Conservation (phyloP, 2,113 vertebrate genomes). For the Polyodon spathula region DNA sequence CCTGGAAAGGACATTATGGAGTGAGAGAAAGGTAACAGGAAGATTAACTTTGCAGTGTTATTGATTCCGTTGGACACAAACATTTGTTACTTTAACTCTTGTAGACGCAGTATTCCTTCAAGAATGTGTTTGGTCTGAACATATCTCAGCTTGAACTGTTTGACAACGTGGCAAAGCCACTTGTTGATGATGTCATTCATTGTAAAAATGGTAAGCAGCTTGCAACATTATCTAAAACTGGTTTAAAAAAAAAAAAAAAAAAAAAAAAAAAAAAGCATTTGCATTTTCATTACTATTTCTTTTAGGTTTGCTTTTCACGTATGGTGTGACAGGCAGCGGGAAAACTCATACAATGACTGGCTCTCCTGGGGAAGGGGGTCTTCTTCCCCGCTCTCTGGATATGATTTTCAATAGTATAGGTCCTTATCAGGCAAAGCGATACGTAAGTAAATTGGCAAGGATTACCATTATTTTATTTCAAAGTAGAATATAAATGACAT, state of each 20-base stretch:
- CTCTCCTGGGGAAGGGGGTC: slow-evolving; percentile 78
- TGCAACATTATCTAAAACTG: too few species aligned
- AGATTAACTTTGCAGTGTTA: too few species aligned
- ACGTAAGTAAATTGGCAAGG: slow-evolving; percentile 45
- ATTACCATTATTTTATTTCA: neutral
- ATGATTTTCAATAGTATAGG: slow-evolving; percentile 93
- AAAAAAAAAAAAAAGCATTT: neutral
- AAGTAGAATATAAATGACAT: neutral
- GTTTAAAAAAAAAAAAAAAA: too few species aligned
- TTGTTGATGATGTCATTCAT: slow-evolving; percentile 82
- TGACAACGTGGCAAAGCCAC: slow-evolving; percentile 73
- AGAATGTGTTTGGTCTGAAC: slow-evolving; percentile 77
- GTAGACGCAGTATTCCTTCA: slow-evolving; percentile 89
- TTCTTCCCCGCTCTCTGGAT: slow-evolving; percentile 81
- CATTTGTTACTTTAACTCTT: too few species aligned
- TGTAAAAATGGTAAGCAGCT: slow-evolving; percentile 77
- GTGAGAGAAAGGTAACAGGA: too few species aligned
- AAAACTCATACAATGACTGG: slow-evolving; percentile 95
- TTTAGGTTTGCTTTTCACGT: slow-evolving; percentile 87
- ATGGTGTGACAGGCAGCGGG: slow-evolving; percentile 92
- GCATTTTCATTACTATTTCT: slow-evolving; percentile 7
- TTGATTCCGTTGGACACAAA: too few species aligned
- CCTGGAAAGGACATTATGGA: too few species aligned
- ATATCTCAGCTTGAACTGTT: slow-evolving; percentile 78
- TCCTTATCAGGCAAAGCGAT: slow-evolving; percentile 83